These are phyloP conservation scores for Triplophysa siluroides DNA, from an alignment of 2,113 vertebrate species.

Conservation along the genomic window DNA sequence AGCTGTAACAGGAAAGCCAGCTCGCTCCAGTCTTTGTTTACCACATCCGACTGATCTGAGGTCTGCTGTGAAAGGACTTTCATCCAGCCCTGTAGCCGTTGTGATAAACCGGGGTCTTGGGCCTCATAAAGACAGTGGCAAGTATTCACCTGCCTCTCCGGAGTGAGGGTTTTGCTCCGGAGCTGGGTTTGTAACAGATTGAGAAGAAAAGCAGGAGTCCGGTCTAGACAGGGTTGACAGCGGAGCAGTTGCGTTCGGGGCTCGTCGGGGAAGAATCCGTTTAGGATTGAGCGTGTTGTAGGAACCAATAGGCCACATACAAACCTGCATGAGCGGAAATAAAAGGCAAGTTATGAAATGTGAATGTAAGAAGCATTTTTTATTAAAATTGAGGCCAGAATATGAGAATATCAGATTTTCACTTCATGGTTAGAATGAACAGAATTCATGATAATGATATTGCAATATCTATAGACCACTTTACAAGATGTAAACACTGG, in stretches of 20 bases:
- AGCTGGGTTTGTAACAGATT: slow-evolving; percentile 57
- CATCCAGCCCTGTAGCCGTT: slow-evolving; percentile 52
- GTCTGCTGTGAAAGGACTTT: slow-evolving; percentile 46
- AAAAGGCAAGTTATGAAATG: background rate
- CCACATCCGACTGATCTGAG: background rate
- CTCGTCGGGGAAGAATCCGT: slow-evolving; percentile 52
- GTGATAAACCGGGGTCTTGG: slow-evolving; percentile 51
- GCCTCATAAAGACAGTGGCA: slow-evolving; percentile 64
- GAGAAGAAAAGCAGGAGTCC: slow-evolving; percentile 45
- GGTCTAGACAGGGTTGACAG: slow-evolving; percentile 1
- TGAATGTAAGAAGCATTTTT: background rate
- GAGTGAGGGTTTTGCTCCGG: slow-evolving; percentile 38
- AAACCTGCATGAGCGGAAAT: slow-evolving; percentile 49
- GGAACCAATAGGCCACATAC: slow-evolving; percentile 60
- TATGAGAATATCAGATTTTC: no score
- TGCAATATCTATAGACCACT: no score
- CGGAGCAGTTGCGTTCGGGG: slow-evolving; percentile 3
- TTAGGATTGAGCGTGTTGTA: slow-evolving; percentile 54
- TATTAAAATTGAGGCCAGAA: no score
- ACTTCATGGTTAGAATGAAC: no score
- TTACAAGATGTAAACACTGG: no score
- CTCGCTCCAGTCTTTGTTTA: slow-evolving; percentile 58
- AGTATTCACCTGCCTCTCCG: slow-evolving; percentile 58
- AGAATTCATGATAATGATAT: no score
- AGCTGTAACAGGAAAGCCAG: slow-evolving; percentile 62